A percentile compares a stretch with the other conserved stretches of the same genome.
Evolutionary conservation across 2,113 vertebrate genomes (phyloP).

Genomic region (Mandrillus leucophaeus): DNA sequence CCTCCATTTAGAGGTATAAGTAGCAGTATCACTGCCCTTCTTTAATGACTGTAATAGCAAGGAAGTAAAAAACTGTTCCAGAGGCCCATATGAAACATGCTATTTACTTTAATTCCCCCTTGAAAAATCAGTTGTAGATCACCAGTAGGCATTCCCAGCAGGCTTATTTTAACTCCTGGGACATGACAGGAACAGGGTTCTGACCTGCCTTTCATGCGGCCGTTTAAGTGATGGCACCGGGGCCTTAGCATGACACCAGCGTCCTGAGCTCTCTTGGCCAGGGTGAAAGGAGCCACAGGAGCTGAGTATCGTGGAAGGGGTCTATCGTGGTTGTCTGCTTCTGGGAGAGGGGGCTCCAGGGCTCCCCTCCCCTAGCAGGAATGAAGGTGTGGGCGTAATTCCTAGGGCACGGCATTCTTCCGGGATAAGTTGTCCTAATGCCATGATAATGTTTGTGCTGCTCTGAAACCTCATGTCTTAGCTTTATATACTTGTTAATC

Average conservation of each 20-base stretch:
- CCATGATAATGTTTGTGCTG: background rate
- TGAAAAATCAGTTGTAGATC: background rate
- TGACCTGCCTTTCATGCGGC: background rate
- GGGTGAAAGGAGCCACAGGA: background rate
- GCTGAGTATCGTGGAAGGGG: background rate
- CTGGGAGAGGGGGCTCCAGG: background rate
- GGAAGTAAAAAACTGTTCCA: background rate
- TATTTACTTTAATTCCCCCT: background rate
- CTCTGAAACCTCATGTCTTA: background rate
- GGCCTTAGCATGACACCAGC: no score
- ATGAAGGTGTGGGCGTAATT: background rate
- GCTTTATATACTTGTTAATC: background rate
- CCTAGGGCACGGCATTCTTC: background rate
- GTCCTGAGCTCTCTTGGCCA: background rate
- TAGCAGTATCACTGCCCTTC: background rate
- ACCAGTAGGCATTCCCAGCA: background rate
- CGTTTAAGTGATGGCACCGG: background rate
- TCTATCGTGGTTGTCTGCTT: background rate
- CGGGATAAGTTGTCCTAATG: background rate
- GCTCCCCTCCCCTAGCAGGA: background rate
- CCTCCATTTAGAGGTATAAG: background rate
- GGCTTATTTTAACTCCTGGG: background rate
- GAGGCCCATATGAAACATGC: background rate
- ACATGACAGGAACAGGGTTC: background rate
- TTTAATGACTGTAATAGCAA: background rate